Evolutionary conservation across 2,888 invertebrate genomes (phyloP), one percentile per base, ranked within the genome.

Genomic region (Merodon equestris): DNA sequence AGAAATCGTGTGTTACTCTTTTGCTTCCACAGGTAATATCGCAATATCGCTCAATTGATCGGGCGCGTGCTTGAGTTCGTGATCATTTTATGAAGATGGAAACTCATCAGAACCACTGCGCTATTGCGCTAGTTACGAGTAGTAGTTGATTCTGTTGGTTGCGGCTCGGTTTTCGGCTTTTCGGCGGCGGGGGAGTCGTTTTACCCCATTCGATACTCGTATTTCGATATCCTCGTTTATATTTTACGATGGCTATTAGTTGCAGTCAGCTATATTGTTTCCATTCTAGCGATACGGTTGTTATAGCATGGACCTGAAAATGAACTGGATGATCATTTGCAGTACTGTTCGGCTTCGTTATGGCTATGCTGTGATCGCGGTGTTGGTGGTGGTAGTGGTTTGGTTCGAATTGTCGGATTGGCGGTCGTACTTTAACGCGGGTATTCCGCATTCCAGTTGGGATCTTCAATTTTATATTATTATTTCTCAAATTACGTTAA

Each of bases 1-100:
- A 50, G 66, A 57, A 73, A 61, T 72, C 67, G 67, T 72, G 72
- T 67, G 67, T 58, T 61, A 51, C 67, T 63, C 15, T 40, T 57
- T 44, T 67, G 57, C 75, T 75, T 74, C 68, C 60, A 64, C 61
- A 68, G 73, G 63, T 50, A 73, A 74, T 74, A 79, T 74, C 68
- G 56, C 74, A 79, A 70, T 79, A 79, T 79, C 79, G 79, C 79
- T 79, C 79, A 74, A 79, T 79, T 74, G 79, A 79, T 79, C 79
- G 79, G 79, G 79, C 79, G 79, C 79, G 79, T 79, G 79, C 79
- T 79, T 79, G 74, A 79, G 68, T 79, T 79, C 74, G 79, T 79
- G 79, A 79, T 79, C 79, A 79, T 79, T 79, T 79, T 79, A 79
- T 79, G 79, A 79, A 79, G 79, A 79, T 79, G 79, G 68, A 79